Base-by-base conservation (phyloP, 2,113 vertebrate genomes). In the Catagonus wagneri region DNA sequence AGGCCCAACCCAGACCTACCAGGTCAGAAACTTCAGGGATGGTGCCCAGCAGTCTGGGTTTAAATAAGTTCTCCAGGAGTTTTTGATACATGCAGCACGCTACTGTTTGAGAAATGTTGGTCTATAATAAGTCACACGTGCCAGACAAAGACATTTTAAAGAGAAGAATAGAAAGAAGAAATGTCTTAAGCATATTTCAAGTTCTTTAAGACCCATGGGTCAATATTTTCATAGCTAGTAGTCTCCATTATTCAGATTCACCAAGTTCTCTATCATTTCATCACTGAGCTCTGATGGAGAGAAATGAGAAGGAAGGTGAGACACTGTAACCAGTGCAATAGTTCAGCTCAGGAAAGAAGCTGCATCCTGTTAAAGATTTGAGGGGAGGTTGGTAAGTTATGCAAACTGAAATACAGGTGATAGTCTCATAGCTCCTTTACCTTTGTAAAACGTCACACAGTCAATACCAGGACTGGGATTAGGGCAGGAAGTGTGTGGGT, bases 271-370 rank as follows among this genome's bases (percentile, higher is more conserved):
- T 34, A 16, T 68, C 20, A 75, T 88, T 91, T 80, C 5, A 86
- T 54, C 71, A 66, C 27, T 92, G 86, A 92, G 63, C 22, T 89
- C 32, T 61, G 39, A 71, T 54, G 61, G 34, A 52, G 84, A 85
- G 27, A 19, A 81, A 86, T 12, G 23, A 95, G 66, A 68, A 74
- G 89, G 29, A 44, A 75, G 76, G 27, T 7, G 23, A 60, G 50
- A 58, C 54, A 39, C 6, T 34, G 10, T 1, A 50, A 54, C 44
- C 16, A 75, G 56, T 4, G n/a, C 14, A 78, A 29, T 16, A 76
- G 52, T n/a, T 79, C 25, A 87, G 52, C 39, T 75, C 22, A n/a
- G 68, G 72, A 92, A 94, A 88, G 63, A 94, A 68, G 60, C 63
- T 80, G 16, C 10, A 63, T 81, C 74, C n/a, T 19, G 23, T 39